Evolutionary conservation across 2,113 vertebrate genomes (phyloP).

Genomic region (Sturnus vulgaris): DNA sequence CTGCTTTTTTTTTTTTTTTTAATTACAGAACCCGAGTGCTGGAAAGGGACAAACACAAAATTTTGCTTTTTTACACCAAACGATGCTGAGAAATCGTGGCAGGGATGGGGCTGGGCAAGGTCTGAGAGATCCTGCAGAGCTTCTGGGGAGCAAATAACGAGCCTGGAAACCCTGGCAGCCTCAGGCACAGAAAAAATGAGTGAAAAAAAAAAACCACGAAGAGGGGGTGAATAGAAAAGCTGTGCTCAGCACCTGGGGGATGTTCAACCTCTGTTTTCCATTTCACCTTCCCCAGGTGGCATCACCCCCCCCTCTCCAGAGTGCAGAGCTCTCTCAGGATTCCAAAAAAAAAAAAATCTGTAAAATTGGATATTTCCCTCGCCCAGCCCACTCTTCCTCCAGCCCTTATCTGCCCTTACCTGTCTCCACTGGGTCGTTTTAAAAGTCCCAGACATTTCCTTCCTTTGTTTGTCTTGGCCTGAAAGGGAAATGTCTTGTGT

Average conservation of each 20-base stretch:
- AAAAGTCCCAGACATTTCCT: constrained; percentile 64
- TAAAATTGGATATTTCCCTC: constrained; percentile 17
- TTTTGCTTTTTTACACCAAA: neutral
- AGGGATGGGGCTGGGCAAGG: accelerated
- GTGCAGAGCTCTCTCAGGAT: accelerated
- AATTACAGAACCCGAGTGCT: neutral
- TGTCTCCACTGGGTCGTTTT: constrained; percentile 49
- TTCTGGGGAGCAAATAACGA: accelerated
- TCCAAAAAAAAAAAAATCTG: neutral
- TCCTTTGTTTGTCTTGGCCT: constrained; percentile 66
- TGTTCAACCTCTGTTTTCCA: neutral
- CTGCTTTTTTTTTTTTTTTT: too few relatives aligned
- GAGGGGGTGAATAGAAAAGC: accelerated
- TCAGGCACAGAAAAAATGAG: neutral
- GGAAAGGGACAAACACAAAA: neutral
- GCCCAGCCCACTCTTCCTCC: constrained; percentile 53
- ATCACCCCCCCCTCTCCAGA: neutral
- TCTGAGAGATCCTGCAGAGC: neutral
- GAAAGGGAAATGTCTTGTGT: constrained; percentile 64
- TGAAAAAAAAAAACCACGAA: neutral
- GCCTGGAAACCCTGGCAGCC: neutral
- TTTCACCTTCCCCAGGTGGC: neutral
- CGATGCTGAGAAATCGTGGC: accelerated
- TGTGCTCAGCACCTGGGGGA: neutral
- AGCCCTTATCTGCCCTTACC: constrained; percentile 65